phyloP scores from a whole-genome alignment of 2,888 invertebrate species.

The Eulithis testata region DNA sequence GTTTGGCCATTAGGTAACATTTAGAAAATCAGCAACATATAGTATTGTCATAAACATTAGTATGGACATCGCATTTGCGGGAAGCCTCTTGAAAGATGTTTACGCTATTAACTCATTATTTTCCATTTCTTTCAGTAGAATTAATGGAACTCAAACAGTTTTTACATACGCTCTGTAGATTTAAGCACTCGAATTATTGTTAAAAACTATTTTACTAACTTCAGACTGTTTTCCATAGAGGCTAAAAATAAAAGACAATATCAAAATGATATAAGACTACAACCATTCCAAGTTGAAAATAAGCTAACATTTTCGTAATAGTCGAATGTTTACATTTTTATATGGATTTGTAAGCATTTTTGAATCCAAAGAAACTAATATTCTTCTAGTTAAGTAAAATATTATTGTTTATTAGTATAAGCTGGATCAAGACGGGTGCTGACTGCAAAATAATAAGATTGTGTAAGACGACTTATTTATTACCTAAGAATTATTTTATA shows the following conservation, averaged over 20 bases:
- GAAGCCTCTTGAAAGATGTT: too few relatives aligned
- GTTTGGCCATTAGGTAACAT: too few relatives aligned
- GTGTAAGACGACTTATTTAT: not conserved
- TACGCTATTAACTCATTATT: too few relatives aligned
- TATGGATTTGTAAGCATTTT: not conserved
- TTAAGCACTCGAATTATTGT: too few relatives aligned
- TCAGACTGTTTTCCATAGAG: not conserved
- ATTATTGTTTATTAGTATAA: conserved; percentile 5
- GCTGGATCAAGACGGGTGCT: conserved; percentile 7
- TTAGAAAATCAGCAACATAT: too few relatives aligned
- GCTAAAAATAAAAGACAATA: conserved; percentile 6
- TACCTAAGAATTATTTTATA: not conserved
- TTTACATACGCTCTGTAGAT: too few relatives aligned
- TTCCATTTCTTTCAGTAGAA: too few relatives aligned
- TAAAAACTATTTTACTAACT: too few relatives aligned
- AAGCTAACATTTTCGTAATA: not conserved
- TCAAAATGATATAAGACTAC: conserved; percentile 15
- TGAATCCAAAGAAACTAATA: conserved; percentile 22
- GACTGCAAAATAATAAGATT: not conserved
- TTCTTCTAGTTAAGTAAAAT: not conserved
- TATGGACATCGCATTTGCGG: too few relatives aligned
- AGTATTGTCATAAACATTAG: too few relatives aligned
- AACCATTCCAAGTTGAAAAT: conserved; percentile 13
- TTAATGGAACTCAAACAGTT: too few relatives aligned
- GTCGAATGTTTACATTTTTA: not conserved